Evolutionary conservation across 2,888 invertebrate genomes (phyloP), one percentile per base, ranked within the genome.

Genomic region (Torymus tubicola): DNA sequence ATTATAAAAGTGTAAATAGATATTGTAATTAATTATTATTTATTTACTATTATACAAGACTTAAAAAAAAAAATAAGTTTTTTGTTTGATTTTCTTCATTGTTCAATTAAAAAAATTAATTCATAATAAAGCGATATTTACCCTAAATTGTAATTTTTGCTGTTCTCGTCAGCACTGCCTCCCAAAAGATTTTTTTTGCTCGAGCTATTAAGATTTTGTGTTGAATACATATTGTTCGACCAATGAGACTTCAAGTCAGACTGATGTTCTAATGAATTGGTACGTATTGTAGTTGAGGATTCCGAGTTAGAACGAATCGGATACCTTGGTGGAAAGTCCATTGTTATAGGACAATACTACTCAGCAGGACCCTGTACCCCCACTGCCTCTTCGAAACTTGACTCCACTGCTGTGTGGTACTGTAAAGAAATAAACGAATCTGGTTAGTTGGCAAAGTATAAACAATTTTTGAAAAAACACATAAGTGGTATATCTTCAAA

Each of bases 291-390:
- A 52, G 24, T 61, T 21, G 73, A 70, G 10, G 74, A 78, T 67
- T 84, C 81, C 5, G 83, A 79, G 74, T 80, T 42, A 42, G 42
- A 8, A 42, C 42, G 42, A 8, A 42, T 42, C 42, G 42, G 42
- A 42, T 42, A 42, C 42, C 42, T 42, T 8, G 42, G 42, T 4
- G 42, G 5, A 42, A 42, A 42, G 8, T 42, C 42, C 42, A 42
- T 42, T 42, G 8, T 42, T 42, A 42, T 8, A 42, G 42, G 52
- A 18, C 4, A 12, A 18, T 21, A 55, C 70, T 67, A 84, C 69
- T 87, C 85, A 86, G 81, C 74, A 85, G 21, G 73, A 61, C 68
- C 72, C 31, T 58, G 79, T 72, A 78, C 73, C 57, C 52, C 78
- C 69, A 75, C 74, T 70, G 21, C 74, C 81, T 83, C 72, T 83